Evolutionary conservation across 2,113 vertebrate species (phyloP).

Genomic region (Protobothrops flavoviridis): DNA sequence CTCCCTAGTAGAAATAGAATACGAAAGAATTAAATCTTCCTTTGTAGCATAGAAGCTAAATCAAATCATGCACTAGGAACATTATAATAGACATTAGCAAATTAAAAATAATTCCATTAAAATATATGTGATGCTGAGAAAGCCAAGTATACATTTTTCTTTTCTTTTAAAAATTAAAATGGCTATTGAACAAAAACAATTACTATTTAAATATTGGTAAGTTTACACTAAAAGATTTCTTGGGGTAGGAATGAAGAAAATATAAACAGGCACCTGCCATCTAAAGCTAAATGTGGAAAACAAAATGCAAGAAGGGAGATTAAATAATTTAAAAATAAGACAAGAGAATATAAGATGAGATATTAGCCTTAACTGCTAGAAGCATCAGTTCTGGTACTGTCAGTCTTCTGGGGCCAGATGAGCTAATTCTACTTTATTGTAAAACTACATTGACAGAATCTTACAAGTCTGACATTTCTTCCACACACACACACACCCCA

Average conservation of each 20-base stretch:
- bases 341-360: neutral
- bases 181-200: neutral
- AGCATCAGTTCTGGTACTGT: neutral
- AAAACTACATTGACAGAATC: neutral
- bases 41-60: neutral
- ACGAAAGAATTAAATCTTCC: neutral
- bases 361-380: neutral
- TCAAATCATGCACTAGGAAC: neutral
- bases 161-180: neutral
- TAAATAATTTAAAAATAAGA: neutral
- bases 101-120: neutral
- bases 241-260: neutral
- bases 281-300: neutral
- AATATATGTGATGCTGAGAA: neutral
- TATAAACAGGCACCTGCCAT: neutral
- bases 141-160: neutral
- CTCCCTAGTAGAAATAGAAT: neutral
- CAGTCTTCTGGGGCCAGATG: neutral
- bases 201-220: neutral
- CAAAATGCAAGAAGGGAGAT: neutral
- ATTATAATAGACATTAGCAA: neutral
- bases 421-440: neutral
- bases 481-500: rapidly evolving
- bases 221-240: neutral
- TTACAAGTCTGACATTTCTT: neutral